Percentiles rank a stretch among this genome's conserved stretches.
phyloP scores from a whole-genome alignment of 2,113 vertebrate genomes.

The Halichoerus grypus region DNA sequence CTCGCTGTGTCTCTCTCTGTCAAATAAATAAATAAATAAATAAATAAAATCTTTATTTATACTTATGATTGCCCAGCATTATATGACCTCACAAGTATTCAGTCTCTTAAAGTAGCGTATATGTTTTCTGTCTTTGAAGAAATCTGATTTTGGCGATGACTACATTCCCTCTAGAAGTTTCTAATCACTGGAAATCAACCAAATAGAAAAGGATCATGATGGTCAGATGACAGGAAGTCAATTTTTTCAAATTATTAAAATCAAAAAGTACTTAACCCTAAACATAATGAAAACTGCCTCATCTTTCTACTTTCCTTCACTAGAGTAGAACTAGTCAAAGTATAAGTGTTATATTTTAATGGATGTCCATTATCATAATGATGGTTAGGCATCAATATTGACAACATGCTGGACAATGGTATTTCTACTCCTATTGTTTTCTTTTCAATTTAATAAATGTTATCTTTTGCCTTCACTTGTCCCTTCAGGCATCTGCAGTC shows the following conservation, averaged over 20 bases:
- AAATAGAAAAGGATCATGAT: not conserved
- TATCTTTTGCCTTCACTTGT: conserved; percentile 47
- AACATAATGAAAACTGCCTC: not conserved
- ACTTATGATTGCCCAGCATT: not conserved
- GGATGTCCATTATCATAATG: not conserved
- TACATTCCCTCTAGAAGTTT: not conserved
- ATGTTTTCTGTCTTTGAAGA: not conserved
- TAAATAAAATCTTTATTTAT: not conserved
- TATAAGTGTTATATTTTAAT: not conserved
- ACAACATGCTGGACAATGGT: not conserved
- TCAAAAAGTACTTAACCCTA: not conserved
- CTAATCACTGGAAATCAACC: not conserved
- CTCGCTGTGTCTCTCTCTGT: too few relatives aligned
- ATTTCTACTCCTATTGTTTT: conserved; percentile 10
- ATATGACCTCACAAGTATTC: not conserved
- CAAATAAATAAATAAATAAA: too few relatives aligned
- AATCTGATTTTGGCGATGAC: not conserved
- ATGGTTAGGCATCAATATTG: not conserved
- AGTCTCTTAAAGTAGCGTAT: not conserved
- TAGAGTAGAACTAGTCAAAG: not conserved
- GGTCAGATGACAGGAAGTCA: not conserved
- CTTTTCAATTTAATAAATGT: conserved; percentile 22
- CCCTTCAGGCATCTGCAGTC: not conserved
- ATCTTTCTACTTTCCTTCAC: not conserved
- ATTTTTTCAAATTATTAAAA: not conserved